These are phyloP conservation scores for Pocota personata DNA, from an alignment of 2,888 invertebrate species.

Conservation along the genomic window DNA sequence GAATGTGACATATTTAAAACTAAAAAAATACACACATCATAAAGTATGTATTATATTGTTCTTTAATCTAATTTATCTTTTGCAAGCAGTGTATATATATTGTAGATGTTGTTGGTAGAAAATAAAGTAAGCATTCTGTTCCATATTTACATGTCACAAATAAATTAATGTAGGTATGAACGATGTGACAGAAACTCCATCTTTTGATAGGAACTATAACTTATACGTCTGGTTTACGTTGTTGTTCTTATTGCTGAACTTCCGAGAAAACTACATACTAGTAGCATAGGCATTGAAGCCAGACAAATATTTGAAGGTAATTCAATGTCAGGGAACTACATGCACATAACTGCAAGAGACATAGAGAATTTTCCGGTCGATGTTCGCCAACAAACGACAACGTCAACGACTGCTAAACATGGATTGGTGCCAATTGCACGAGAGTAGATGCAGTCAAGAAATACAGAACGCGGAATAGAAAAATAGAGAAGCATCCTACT, in stretches of 20 bases:
- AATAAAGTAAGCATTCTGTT: too few species aligned
- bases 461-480: background rate
- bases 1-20: background rate
- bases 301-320: background rate
- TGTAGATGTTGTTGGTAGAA: too few species aligned
- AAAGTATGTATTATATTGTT: background rate
- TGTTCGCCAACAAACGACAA: background rate
- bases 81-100: too few species aligned
- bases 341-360: background rate
- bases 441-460: background rate
- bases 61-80: too few species aligned
- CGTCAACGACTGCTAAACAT: background rate
- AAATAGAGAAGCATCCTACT: background rate
- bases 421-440: background rate
- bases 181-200: background rate
- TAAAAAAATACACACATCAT: background rate
- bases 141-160: too few species aligned
- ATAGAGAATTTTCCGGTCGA: background rate
- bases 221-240: background rate
- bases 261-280: too few species aligned
- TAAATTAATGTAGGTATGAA: too few species aligned
- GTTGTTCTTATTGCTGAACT: too few species aligned
- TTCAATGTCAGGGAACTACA: background rate
- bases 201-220: background rate
- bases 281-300: background rate